These are phyloP conservation scores for Potamarius usumacintae DNA, from an alignment of 2,113 vertebrate species.

Conservation along the genomic window DNA sequence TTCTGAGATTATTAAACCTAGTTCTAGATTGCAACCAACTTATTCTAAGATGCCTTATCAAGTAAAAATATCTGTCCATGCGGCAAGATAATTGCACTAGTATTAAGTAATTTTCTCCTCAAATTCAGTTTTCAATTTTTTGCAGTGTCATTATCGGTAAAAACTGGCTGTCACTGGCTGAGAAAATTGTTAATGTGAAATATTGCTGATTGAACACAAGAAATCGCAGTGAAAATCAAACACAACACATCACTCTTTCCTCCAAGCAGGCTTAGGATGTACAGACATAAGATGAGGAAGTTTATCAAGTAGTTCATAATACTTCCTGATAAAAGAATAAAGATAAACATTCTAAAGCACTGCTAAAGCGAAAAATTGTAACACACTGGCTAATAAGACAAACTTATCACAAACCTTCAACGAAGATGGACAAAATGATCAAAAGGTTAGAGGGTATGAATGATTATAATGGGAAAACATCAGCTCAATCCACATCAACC, in stretches of 20 bases:
- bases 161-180: neutral
- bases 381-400: neutral
- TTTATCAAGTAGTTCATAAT: neutral
- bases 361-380: neutral
- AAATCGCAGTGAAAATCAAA: neutral
- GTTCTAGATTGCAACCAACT: too few relatives aligned
- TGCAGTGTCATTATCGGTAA: neutral
- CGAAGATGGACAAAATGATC: slow-evolving; percentile 68
- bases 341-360: neutral
- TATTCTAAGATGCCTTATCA: too few relatives aligned
- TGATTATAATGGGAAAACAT: slow-evolving; percentile 55
- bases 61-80: too few relatives aligned
- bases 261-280: neutral
- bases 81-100: too few relatives aligned
- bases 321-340: neutral
- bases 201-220: neutral
- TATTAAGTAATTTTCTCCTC: too few relatives aligned
- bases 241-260: neutral
- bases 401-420: slow-evolving; percentile 58
- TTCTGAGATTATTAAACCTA: too few relatives aligned
- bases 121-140: too few relatives aligned
- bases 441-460: slow-evolving; percentile 60
- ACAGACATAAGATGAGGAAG: neutral
- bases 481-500: neutral
- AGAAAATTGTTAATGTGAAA: neutral